Base-by-base conservation (phyloP, 2,888 invertebrate species). In the Leptarthrus brevirostris region DNA sequence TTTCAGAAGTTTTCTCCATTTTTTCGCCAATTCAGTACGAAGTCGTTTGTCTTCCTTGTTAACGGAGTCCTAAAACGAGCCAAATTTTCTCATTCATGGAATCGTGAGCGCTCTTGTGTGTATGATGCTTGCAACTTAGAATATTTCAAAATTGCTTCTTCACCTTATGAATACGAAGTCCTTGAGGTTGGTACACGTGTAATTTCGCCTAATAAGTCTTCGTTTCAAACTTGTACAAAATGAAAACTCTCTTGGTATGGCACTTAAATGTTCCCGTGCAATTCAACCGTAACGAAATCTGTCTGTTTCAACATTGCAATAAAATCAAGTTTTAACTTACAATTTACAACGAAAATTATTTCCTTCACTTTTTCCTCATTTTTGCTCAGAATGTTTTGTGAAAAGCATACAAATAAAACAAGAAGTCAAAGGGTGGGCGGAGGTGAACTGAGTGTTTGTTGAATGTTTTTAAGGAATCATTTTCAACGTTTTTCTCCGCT, bases 11-110 rank as follows among this genome's bases (percentile, higher is more conserved):
- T 30, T 61, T 40, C 40, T 18, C n/a, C 34, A 36, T 34, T 61
- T 61, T 36, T 61, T 61, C 22, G 36, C 40, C 61, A 61, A 36
- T 36, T 61, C 34, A 36, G 61, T 20, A 61, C 20, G 61, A 61
- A 61, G 61, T 61, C 61, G 61, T 61, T 61, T 61, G 34, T 61
- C 61, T 61, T 61, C 40, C 61, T 61, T 61, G 61, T 18, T 61
- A 61, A 34, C 40, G 12, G 36, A 20, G 34, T 30, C n/a, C 12
- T 34, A 61, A 34, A 40, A 61, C n/a, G 36, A 61, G 40, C 40
- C 34, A 61, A 61, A 61, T 61, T 61, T 61, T 34, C 16, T 18
- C 58, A 61, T 34, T 61, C 36, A 36, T 61, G 22, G 14, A 22
- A 18, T 20, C 8, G 30, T 40, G 61, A 34, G 40, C 22, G 56